These are phyloP conservation scores for Gopherus flavomarginatus DNA, from an alignment of 2,113 vertebrate genomes.

Conservation along the genomic window DNA sequence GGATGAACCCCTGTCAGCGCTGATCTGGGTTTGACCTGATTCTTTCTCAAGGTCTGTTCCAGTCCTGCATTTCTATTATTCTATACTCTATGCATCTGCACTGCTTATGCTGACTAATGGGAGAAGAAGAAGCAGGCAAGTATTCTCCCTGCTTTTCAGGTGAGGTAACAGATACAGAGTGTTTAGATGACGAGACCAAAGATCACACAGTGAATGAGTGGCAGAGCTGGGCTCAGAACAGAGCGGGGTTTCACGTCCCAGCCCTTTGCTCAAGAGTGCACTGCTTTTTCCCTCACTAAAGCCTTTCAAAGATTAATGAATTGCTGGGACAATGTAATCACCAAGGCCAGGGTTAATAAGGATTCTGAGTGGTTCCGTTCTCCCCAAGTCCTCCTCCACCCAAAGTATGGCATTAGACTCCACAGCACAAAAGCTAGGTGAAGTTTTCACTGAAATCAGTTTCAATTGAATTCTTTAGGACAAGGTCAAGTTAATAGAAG, in stretches of 20 bases:
- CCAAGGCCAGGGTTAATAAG: not conserved
- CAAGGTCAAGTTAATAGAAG: not conserved
- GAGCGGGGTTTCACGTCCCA: not conserved
- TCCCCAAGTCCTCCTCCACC: not conserved
- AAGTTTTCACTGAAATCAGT: not conserved
- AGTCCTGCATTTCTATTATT: no score
- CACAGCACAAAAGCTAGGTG: not conserved
- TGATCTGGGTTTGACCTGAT: not conserved
- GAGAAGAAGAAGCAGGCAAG: not conserved
- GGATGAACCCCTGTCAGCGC: not conserved
- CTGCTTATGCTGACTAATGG: no score
- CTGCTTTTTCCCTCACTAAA: not conserved
- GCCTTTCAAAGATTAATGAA: not conserved
- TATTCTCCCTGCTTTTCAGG: not conserved
- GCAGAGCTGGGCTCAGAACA: not conserved
- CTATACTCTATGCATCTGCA: no score
- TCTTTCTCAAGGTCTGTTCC: no score
- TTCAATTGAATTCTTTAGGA: not conserved
- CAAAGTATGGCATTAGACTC: not conserved
- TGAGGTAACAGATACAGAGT: not conserved
- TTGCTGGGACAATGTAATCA: not conserved
- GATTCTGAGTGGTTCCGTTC: not conserved
- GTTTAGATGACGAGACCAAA: not conserved
- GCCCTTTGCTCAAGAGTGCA: not conserved
- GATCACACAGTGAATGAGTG: not conserved